Conservation (phyloP, 2,113 vertebrate genomes). For the Hystrix cristata region DNA sequence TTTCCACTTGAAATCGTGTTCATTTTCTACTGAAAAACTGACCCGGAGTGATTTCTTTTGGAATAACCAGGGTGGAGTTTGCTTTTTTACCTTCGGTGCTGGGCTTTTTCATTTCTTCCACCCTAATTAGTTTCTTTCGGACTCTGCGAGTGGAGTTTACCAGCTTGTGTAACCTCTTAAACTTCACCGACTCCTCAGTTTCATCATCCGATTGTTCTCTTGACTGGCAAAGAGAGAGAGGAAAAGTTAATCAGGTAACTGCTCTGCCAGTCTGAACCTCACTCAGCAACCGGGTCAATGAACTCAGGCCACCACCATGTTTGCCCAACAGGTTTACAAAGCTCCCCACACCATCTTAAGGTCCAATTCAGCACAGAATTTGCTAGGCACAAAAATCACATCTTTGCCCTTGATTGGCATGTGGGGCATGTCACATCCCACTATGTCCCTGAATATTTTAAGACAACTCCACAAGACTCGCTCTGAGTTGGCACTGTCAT, state of each 20-base stretch:
- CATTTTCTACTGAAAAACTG: constrained; percentile 39
- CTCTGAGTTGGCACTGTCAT: constrained; percentile 82
- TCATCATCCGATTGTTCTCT: constrained; percentile 99
- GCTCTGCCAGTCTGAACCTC: constrained; percentile 48
- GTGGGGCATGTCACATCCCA: constrained; percentile 75
- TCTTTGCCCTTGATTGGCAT: constrained; percentile 74
- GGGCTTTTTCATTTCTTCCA: constrained; percentile 97
- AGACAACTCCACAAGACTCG: constrained; percentile 73
- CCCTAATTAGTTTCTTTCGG: constrained; percentile 97
- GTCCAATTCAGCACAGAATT: constrained; percentile 79
- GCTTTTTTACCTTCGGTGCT: constrained; percentile 93
- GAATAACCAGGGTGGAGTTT: not conserved
- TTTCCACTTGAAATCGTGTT: constrained; percentile 3
- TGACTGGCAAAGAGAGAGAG: constrained; percentile 93
- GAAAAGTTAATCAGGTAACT: constrained; percentile 83
- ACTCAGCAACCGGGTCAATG: constrained; percentile 55
- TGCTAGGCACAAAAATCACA: constrained; percentile 70
- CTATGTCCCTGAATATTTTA: constrained; percentile 80
- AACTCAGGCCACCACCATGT: constrained; percentile 48
- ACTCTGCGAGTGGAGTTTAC: constrained; percentile 98
- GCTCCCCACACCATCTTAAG: constrained; percentile 85
- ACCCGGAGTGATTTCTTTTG: not conserved
- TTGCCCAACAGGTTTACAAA: constrained; percentile 66
- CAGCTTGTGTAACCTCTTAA: constrained; percentile 98
- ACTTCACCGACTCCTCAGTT: constrained; percentile 98